Conservation (phyloP, 2,797 vertebrate genomes). For the Spinibarbus caldwelli region DNA sequence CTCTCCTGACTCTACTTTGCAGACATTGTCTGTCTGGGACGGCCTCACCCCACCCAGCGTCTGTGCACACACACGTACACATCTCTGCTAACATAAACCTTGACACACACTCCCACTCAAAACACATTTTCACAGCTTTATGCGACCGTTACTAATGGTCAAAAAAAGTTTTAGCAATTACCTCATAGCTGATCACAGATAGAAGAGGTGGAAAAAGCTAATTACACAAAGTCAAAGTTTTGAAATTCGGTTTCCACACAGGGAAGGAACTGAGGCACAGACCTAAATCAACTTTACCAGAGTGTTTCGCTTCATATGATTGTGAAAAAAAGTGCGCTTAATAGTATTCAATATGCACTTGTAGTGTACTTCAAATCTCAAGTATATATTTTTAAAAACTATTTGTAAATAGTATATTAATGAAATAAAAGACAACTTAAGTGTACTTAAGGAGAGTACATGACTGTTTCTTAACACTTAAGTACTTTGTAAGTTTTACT, state of each 20-base stretch:
- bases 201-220: slow-evolving; percentile 13
- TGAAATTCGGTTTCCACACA: slow-evolving; percentile 5
- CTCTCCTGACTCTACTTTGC: slow-evolving; percentile 51
- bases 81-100: slow-evolving; percentile 17
- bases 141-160: not conserved
- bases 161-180: not conserved
- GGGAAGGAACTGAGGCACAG: slow-evolving; percentile 1
- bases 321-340: not conserved
- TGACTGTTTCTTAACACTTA: no score
- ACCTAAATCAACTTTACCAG: slow-evolving; percentile 1
- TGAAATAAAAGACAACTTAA: no score
- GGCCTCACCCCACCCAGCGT: slow-evolving; percentile 22
- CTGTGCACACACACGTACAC: not conserved
- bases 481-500: no score
- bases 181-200: not conserved
- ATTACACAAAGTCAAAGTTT: slow-evolving; percentile 13
- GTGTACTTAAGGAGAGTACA: no score
- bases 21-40: slow-evolving; percentile 57
- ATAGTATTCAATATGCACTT: not conserved
- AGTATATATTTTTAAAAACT: not conserved
- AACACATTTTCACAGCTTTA: slow-evolving; percentile 7
- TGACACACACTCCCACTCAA: slow-evolving; percentile 23
- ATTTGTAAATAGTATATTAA: not conserved
- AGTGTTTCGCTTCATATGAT: not conserved
- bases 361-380: not conserved